Conservation (phyloP, 2,113 vertebrate species). For the Sinocyclocheilus anshuiensis region DNA sequence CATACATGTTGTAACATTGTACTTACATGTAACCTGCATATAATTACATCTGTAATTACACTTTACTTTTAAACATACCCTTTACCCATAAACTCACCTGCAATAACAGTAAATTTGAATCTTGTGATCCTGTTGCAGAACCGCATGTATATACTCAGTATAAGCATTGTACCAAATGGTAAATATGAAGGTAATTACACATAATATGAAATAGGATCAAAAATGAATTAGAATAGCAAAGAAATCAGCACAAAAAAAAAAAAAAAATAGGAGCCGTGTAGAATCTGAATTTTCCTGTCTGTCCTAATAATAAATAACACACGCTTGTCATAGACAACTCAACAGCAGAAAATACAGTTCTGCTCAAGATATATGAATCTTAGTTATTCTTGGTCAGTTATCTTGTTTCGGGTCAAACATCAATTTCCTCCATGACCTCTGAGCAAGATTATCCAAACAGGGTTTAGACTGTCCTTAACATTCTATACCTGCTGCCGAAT, state of each 20-base stretch:
- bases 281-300: not conserved
- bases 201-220: not conserved
- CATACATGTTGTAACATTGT: not conserved
- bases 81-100: not conserved
- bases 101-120: too few species aligned
- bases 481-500: slow-evolving; percentile 9
- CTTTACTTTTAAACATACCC: not conserved
- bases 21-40: not conserved
- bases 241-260: not conserved
- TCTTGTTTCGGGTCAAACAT: not conserved
- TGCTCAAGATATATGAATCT: too few species aligned
- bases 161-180: not conserved
- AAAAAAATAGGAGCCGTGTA: not conserved
- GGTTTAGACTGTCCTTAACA: not conserved
- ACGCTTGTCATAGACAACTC: too few species aligned
- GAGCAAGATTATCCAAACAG: not conserved
- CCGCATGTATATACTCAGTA: too few species aligned
- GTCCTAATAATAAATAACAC: not conserved
- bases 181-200: not conserved
- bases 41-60: not conserved
- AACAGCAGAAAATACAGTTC: too few species aligned
- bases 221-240: not conserved
- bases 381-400: too few species aligned
- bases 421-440: not conserved
- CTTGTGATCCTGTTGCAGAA: not conserved